These are phyloP conservation scores for Meda fulgida DNA, from an alignment of 2,797 vertebrate species.

Conservation along the genomic window DNA sequence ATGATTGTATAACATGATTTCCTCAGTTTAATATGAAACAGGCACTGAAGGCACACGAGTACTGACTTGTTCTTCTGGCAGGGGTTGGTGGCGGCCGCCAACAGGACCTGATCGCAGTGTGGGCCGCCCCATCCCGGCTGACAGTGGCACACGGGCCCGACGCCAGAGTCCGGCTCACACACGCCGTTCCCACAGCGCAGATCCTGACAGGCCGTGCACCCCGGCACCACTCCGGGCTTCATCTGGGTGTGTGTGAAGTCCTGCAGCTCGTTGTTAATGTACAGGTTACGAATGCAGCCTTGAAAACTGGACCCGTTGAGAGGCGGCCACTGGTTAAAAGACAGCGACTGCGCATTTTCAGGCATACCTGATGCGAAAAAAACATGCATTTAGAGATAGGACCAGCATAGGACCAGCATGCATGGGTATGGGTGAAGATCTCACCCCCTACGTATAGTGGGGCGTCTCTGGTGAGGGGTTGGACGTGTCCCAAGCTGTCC, in stretches of 20 bases:
- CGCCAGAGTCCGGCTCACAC: constrained; percentile 87
- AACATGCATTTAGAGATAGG: constrained; percentile 54
- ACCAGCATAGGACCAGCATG: background rate
- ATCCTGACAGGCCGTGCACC: constrained; percentile 95
- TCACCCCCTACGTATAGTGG: constrained; percentile 98
- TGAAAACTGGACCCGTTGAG: constrained; percentile 97
- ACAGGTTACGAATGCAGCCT: constrained; percentile 96
- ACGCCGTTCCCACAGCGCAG: constrained; percentile 95
- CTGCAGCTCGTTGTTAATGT: constrained; percentile 98
- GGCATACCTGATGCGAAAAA: constrained; percentile 86
- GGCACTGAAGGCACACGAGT: background rate
- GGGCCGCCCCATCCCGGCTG: constrained; percentile 91
- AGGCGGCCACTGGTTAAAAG: constrained; percentile 94
- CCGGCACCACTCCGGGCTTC: constrained; percentile 95
- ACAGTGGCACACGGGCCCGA: constrained; percentile 93
- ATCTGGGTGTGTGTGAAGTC: constrained; percentile 98
- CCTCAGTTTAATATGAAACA: background rate
- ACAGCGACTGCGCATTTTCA: constrained; percentile 87
- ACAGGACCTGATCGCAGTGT: constrained; percentile 87
- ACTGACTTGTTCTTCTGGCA: constrained; percentile 97
- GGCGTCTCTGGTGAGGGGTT: constrained; percentile 90
- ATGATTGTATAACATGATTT: background rate
- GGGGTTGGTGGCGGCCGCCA: constrained; percentile 75
- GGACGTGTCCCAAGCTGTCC: constrained; percentile 93
- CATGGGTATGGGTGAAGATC: constrained; percentile 67